Base-by-base conservation (phyloP, 2,888 invertebrate species). In the Hypolimnas misippus region DNA sequence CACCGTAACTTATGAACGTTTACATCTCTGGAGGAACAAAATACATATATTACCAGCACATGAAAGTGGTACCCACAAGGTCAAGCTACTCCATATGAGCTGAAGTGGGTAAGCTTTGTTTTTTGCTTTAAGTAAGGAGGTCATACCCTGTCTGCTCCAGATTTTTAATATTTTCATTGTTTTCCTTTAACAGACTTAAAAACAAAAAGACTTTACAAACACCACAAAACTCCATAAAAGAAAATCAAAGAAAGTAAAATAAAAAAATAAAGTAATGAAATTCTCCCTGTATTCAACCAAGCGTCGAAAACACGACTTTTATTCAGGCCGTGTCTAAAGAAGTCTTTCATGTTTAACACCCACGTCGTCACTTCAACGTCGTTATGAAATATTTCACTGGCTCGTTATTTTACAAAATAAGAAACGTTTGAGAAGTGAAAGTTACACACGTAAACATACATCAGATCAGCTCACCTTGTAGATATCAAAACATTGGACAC, bases 261-360 rank as follows among this genome's bases (percentile, higher is more conserved):
- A 38, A n/a, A 38, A 38, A 38, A 38, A 38, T 12, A 38, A 38
- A 38, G n/a, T 38, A 38, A 38, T 38, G n/a, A 38, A 38, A n/a
- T n/a, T n/a, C 35, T 38, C n/a, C 35, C 35, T 38, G 12, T 12
- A 3, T 1, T n/a, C 35, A 38, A 38, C 35, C 35, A n/a, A 38
- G 35, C 35, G 35, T n/a, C n/a, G 35, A 12, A 38, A 2, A n/a
- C 2, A 38, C 35, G 35, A 38, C 35, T 38, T 38, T 38, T 3
- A 38, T 38, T n/a, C 35, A 12, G n/a, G n/a, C 0, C 35, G 1
- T 38, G 35, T 38, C 35, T 12, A 38, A 38, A 38, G 35, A 38
- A 38, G 35, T 38, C 35, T 38, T 38, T 38, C n/a, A 38, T 38
- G n/a, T n/a, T 38, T n/a, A 38, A n/a, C n/a, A n/a, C 35, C n/a